A percentile compares a stretch with the other conserved stretches of the same genome.
Conservation (phyloP, 2,113 vertebrate species). For the Hippotragus niger region DNA sequence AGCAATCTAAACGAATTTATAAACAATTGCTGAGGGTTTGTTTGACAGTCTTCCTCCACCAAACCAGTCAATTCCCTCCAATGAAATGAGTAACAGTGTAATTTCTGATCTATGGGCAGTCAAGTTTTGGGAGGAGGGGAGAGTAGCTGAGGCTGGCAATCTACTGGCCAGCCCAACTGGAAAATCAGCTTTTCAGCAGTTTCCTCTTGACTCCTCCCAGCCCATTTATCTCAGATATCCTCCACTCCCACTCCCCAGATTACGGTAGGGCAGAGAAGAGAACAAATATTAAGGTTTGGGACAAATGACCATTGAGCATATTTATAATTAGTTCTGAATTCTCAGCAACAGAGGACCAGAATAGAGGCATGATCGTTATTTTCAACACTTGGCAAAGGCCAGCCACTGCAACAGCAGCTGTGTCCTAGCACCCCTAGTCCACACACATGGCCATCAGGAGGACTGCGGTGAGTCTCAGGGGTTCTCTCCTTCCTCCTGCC, state of each 20-base stretch:
- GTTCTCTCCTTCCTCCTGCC: neutral
- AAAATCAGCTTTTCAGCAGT: slow-evolving; percentile 45
- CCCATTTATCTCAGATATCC: neutral
- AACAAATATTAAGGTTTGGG: neutral
- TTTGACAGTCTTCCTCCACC: neutral
- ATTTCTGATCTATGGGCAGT: neutral
- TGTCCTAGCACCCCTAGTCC: neutral
- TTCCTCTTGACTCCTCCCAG: neutral
- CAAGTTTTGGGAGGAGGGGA: neutral
- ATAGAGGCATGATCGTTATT: neutral
- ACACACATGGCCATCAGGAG: neutral
- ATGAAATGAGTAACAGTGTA: neutral
- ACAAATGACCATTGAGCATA: neutral
- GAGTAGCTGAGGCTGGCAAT: neutral
- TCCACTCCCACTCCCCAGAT: neutral
- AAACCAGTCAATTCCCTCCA: neutral
- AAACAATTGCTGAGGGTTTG: neutral
- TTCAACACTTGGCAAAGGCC: neutral
- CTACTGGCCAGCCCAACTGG: slow-evolving; percentile 34
- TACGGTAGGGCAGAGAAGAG: neutral
- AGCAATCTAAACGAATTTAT: neutral
- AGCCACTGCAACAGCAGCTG: neutral
- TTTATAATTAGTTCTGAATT: neutral
- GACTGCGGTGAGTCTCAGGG: neutral
- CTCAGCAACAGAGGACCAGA: neutral